Base-by-base conservation (phyloP, 2,888 invertebrate genomes). In the Limnephilus marmoratus region DNA sequence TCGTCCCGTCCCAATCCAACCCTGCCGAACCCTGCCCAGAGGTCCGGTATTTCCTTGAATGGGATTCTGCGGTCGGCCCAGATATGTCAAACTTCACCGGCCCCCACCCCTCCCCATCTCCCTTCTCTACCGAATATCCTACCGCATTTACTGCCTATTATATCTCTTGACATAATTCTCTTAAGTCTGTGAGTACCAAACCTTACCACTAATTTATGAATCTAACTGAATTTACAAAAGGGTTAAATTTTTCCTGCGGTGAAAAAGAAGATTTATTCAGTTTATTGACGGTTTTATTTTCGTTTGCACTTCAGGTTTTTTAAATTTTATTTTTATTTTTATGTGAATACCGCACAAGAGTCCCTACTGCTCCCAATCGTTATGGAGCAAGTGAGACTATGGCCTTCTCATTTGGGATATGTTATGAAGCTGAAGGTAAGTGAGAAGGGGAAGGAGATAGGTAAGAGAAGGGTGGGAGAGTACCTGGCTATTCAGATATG, bases 41-140 rank as follows among this genome's bases (percentile, higher is more conserved):
- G 9, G 85, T 85, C 37, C 41, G 85, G 85, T 85, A 85, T 85
- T 85, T 85, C 13, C 85, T 37, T 34, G 81, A 31, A 37, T 29
- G 45, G 82, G 81, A 41, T 82, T 37, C 81, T 82, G 90, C 41
- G 90, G 90, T 45, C 81, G 90, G 31, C 82, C 90, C 90, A 90
- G 90, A 90, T 82, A 90, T 90, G 90, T 90, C 90, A 90, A 45
- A 82, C 82, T 34, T 90, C 90, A 81, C 29, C 88, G 80, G 24
- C 7, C 37, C 37, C 37, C 37, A 11, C 29, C n/a, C 41, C 37
- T 24, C 37, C 2, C 41, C 45, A 11, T 45, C 24, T 41, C 37
- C 31, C 53, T n/a, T 31, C 37, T 18, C 29, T 86, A n/a, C 49
- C 13, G n/a, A 41, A n/a, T 37, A 15, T 24, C n/a, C 31, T 45